A percentile compares a stretch with the other conserved stretches of the same genome.
These are phyloP conservation scores for Sebastolobus alascanus DNA, from an alignment of 2,797 vertebrate genomes.

Conservation along the genomic window DNA sequence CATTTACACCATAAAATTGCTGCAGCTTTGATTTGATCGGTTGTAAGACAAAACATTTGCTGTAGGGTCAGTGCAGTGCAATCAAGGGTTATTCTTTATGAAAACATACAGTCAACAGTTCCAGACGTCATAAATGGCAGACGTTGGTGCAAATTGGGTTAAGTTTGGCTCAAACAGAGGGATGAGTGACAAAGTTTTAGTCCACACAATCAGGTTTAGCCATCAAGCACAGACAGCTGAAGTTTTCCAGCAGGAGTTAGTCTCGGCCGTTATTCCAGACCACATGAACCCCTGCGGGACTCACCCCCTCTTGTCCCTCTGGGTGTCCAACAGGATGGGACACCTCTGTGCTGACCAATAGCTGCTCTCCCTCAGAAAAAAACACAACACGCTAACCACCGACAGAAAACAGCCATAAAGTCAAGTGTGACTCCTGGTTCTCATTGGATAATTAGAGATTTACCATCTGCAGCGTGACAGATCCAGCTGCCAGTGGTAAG, in stretches of 20 bases:
- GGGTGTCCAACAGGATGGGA: constrained; percentile 63
- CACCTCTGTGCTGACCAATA: constrained; percentile 76
- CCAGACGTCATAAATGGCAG: constrained; percentile 8
- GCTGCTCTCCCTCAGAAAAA: constrained; percentile 83
- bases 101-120: not conserved
- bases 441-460: constrained; percentile 53
- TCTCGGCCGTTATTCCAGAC: constrained; percentile 43
- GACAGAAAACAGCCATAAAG: constrained; percentile 41
- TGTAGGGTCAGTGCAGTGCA: constrained; percentile 7
- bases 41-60: constrained; percentile 9
- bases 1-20: not conserved
- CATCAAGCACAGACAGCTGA: constrained; percentile 46
- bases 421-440: constrained; percentile 5
- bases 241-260: constrained; percentile 67
- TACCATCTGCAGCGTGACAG: constrained; percentile 88
- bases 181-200: constrained; percentile 55
- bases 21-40: not conserved
- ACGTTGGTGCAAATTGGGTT: constrained; percentile 31
- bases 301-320: constrained; percentile 80
- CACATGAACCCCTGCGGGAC: constrained; percentile 59
- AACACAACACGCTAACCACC: constrained; percentile 74
- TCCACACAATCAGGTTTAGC: constrained; percentile 45
- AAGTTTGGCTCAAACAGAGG: constrained; percentile 18
- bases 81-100: constrained; percentile 8
- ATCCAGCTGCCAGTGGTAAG: constrained; percentile 76